Evolutionary conservation across 2,113 vertebrate species (phyloP).

Genomic region (Sigmodon hispidus): DNA sequence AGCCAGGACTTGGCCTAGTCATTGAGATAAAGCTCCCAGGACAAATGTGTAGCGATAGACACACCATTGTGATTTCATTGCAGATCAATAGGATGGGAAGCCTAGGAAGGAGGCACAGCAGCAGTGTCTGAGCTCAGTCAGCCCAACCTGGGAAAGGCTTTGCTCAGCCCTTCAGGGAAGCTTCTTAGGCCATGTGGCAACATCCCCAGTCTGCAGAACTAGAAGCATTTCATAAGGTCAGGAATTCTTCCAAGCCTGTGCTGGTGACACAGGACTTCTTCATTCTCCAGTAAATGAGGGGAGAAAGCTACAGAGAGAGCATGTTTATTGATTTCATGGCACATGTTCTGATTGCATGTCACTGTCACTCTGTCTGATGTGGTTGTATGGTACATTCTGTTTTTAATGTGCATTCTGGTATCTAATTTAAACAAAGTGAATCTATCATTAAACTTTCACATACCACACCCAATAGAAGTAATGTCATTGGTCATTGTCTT

Average conservation of each 20-base stretch:
- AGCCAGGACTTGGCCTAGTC: neutral
- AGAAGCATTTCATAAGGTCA: neutral
- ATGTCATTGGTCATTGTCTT: neutral
- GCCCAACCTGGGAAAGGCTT: neutral
- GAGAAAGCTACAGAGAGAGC: neutral
- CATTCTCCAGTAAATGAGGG: neutral
- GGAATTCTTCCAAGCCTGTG: neutral
- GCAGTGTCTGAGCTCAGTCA: neutral
- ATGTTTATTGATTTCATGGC: neutral
- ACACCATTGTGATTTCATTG: neutral
- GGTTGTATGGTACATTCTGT: neutral
- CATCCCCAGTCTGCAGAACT: neutral
- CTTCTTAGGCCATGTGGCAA: neutral
- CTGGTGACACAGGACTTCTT: neutral
- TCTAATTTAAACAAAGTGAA: neutral
- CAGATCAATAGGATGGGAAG: neutral
- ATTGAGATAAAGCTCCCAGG: neutral
- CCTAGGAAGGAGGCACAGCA: neutral
- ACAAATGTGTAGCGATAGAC: neutral
- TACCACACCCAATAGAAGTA: neutral
- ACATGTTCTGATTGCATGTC: neutral
- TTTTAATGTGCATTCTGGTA: neutral
- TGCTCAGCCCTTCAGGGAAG: neutral
- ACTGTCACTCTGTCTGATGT: neutral
- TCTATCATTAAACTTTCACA: slow-evolving; percentile 2